Conservation (phyloP, 2,888 invertebrate genomes). For the Hypsopygia costalis region DNA sequence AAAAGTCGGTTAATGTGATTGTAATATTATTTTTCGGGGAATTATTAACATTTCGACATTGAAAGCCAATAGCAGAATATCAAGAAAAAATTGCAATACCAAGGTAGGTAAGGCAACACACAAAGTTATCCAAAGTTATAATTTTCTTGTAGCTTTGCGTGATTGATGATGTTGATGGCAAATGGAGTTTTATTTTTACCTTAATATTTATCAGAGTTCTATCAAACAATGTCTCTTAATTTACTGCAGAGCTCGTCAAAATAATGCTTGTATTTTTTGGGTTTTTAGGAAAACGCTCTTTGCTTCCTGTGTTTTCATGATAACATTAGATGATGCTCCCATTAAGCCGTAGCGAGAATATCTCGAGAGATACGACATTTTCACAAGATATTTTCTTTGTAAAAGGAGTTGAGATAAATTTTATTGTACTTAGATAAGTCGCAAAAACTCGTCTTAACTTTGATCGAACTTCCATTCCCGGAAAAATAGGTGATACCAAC, state of each 20-base stretch:
- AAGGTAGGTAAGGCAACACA: background rate
- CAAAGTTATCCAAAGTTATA: too few relatives aligned
- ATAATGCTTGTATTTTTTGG: too few relatives aligned
- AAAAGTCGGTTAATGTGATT: conserved; percentile 6
- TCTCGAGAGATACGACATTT: conserved; percentile 3
- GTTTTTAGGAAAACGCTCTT: too few relatives aligned
- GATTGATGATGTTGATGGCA: too few relatives aligned
- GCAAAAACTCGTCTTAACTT: conserved; percentile 1
- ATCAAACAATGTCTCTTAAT: too few relatives aligned
- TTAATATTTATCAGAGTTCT: too few relatives aligned
- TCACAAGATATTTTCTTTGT: conserved; percentile 2
- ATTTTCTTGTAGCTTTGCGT: too few relatives aligned
- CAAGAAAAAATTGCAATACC: background rate
- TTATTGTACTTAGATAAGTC: conserved; percentile 1
- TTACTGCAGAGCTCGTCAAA: too few relatives aligned
- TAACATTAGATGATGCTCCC: conserved; percentile 4
- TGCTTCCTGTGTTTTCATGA: conserved; percentile 2
- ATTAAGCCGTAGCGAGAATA: conserved; percentile 4
- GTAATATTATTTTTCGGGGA: conserved; percentile 8
- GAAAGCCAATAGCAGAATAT: background rate
- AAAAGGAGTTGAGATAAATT: conserved; percentile 1
- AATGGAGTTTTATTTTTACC: too few relatives aligned
- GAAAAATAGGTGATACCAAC: background rate
- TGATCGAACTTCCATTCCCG: background rate
- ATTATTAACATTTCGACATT: background rate